A percentile compares a stretch with the other conserved stretches of the same genome.
These are phyloP conservation scores for Callosobruchus maculatus DNA, from an alignment of 2,888 invertebrate species.

Conservation along the genomic window DNA sequence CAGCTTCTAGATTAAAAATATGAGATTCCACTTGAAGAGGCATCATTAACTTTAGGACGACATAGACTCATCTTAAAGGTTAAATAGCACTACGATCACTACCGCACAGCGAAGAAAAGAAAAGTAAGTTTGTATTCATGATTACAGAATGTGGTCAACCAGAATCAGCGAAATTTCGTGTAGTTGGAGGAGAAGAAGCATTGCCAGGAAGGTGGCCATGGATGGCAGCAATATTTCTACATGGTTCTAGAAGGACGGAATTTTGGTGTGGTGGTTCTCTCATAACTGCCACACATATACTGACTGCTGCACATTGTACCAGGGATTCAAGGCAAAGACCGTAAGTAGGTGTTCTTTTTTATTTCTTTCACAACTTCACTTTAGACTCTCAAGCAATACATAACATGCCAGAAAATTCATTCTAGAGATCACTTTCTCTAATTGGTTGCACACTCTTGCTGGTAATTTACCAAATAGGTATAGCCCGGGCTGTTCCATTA, in stretches of 20 bases:
- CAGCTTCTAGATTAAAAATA: too few species aligned
- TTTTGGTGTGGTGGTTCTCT: constrained; percentile 94
- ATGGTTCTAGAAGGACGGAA: constrained; percentile 78
- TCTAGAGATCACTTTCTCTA: too few species aligned
- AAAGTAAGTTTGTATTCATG: not conserved
- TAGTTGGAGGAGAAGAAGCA: constrained; percentile 86
- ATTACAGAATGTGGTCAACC: constrained; percentile 79
- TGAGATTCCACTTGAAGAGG: too few species aligned
- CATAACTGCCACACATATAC: constrained; percentile 72
- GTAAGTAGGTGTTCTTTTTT: constrained; percentile 54
- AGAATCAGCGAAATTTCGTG: constrained; percentile 78
- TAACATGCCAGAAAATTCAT: too few species aligned
- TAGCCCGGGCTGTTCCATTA: too few species aligned
- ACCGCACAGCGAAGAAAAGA: too few species aligned
- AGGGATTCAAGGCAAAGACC: constrained; percentile 83
- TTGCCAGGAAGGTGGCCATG: constrained; percentile 90
- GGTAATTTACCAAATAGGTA: too few species aligned
- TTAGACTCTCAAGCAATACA: too few species aligned
- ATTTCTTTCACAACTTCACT: not conserved
- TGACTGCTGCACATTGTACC: constrained; percentile 93
- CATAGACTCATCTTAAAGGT: too few species aligned
- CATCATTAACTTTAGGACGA: too few species aligned
- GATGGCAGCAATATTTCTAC: constrained; percentile 92
- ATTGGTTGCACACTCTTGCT: too few species aligned
- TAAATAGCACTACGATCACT: too few species aligned